phyloP scores from a whole-genome alignment of 2,888 invertebrate genomes.

The Brenthis hecate region DNA sequence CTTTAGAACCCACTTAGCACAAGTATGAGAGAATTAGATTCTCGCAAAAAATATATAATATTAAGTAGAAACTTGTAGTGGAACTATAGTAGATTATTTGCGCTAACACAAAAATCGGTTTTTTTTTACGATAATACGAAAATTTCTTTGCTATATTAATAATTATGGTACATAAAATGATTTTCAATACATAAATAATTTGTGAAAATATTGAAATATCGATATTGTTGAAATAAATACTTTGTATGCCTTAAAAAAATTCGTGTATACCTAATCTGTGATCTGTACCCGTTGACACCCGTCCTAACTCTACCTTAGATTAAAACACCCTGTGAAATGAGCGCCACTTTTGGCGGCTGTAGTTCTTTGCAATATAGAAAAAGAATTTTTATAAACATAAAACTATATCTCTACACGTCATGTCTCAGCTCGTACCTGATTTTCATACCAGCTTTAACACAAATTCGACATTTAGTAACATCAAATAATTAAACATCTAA shows the following conservation, averaged over 20 bases:
- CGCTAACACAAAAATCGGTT: constrained; percentile 7
- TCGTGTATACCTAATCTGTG: not conserved
- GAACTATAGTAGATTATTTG: constrained; percentile 7
- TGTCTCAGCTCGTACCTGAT: constrained; percentile 6
- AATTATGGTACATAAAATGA: not conserved
- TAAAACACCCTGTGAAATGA: constrained; percentile 78
- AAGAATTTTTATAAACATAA: constrained; percentile 28
- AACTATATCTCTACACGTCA: not conserved
- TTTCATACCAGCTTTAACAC: constrained; percentile 20
- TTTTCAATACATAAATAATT: not conserved
- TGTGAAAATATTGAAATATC: not conserved
- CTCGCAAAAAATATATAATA: constrained; percentile 21
- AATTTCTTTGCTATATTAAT: not conserved
- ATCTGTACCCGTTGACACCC: constrained; percentile 45
- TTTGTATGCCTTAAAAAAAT: constrained; percentile 4
- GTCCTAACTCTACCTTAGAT: constrained; percentile 77
- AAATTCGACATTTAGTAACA: constrained; percentile 45
- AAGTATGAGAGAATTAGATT: constrained; percentile 32
- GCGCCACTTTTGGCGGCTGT: constrained; percentile 49
- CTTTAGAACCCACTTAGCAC: constrained; percentile 9
- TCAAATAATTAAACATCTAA: constrained; percentile 47
- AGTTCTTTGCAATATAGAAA: constrained; percentile 30
- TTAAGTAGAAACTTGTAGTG: constrained; percentile 10
- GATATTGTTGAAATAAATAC: not conserved
- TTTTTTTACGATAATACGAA: not conserved